Base-by-base conservation (phyloP, 1,140 invertebrate genomes). In the Drosophila melanogaster region DNA sequence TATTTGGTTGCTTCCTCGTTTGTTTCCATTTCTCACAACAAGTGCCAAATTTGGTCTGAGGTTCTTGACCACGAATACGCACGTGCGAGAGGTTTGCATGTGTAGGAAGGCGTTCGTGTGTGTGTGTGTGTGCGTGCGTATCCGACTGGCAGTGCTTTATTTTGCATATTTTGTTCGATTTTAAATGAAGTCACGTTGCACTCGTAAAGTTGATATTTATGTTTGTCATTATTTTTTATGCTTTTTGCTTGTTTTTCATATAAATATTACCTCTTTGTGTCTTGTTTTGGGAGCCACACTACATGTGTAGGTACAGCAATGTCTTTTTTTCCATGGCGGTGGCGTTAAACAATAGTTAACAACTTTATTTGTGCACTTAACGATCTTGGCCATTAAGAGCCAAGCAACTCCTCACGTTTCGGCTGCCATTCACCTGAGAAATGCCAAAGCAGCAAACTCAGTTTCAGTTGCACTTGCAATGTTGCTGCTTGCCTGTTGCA, bases 201-300 rank as follows among this genome's bases (percentile, higher is more conserved):
- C 86, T 87, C 84, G 84, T 87, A 89, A 87, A 87, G 72, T 74
- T 77, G 81, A 89, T 87, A 87, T 87, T 87, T 87, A 87, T 89
- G 84, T 84, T 89, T 87, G 76, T 87, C 84, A 87, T 87, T 87
- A 87, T 87, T 87, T 87, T 87, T 87, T 89, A 87, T 87, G 84
- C 84, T 89, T 59, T 77, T 54, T 77, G 69, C 65, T 65, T 66
- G 67, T 87, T 66, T 74, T 70, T 70, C 67, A 70, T 71, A 71
- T 71, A 70, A 71, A 71, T 71, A 71, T 61, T 40, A 46, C 26
- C 26, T 57, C 51, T 24, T 44, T 80, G 61, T 40, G 44, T 50
- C 53, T 73, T 80, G 55, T 49, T 67, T 50, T 49, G 41, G 50
- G 40, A 41, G 19, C 19, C 64, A 10, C 35, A 44, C 15, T 69